phyloP scores from a whole-genome alignment of 1,140 invertebrate species.

The Popillia japonica region DNA sequence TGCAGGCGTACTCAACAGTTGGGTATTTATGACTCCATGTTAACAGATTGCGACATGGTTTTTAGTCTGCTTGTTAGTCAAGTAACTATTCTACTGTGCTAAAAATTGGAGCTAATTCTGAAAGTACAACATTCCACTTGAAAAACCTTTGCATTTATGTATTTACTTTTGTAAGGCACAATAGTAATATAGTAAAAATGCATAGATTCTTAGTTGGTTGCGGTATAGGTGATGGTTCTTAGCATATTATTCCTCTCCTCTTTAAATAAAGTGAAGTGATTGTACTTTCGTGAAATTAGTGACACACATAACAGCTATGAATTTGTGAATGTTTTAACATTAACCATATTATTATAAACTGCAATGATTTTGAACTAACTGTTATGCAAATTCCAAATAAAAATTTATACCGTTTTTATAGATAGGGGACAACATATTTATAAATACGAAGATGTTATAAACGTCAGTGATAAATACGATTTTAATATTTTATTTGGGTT shows the following conservation, averaged over 20 bases:
- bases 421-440: too few relatives aligned
- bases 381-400: neutral
- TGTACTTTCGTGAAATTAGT: constrained; percentile 32
- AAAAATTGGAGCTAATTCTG: constrained; percentile 23
- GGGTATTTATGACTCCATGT: constrained; percentile 18
- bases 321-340: constrained; percentile 25
- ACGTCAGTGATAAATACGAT: too few relatives aligned
- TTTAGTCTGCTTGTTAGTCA: constrained; percentile 57
- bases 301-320: constrained; percentile 24
- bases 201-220: constrained; percentile 10
- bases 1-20: constrained; percentile 48
- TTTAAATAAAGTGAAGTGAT: constrained; percentile 9
- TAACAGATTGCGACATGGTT: constrained; percentile 43
- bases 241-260: neutral
- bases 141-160: neutral
- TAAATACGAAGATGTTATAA: too few relatives aligned
- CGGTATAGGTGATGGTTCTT: constrained; percentile 16
- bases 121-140: constrained; percentile 21
- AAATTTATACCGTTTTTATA: neutral
- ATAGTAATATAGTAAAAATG: neutral
- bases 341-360: constrained; percentile 11
- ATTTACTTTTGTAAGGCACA: neutral
- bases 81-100: constrained; percentile 56
- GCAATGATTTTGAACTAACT: constrained; percentile 21
- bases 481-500: too few relatives aligned